phyloP scores from a whole-genome alignment of 2,113 vertebrate genomes.

The Lanius collurio region DNA sequence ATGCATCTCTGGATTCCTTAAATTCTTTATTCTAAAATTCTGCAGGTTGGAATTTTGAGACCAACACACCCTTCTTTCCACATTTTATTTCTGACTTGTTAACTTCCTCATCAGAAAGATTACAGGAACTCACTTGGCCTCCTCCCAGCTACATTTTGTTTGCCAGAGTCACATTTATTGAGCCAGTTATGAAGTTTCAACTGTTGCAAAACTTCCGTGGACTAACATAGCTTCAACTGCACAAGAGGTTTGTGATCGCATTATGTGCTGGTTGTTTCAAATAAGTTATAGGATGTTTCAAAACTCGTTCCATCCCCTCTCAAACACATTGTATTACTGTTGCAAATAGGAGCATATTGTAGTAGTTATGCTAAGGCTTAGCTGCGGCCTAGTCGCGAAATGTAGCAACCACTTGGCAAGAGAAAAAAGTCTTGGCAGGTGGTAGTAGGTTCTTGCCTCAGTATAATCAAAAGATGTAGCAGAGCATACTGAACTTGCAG shows the following conservation, averaged over 20 bases:
- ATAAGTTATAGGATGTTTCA: background rate
- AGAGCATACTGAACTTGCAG: too few relatives aligned
- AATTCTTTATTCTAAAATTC: background rate
- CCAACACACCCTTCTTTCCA: background rate
- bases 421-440: too few relatives aligned
- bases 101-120: background rate
- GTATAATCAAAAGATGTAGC: too few relatives aligned
- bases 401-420: too few relatives aligned
- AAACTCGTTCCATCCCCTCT: background rate
- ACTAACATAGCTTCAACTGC: background rate
- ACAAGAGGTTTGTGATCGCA: background rate
- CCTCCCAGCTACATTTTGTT: background rate
- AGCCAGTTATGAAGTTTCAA: background rate
- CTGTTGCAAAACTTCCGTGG: rapidly evolving
- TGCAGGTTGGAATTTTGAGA: background rate
- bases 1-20: background rate
- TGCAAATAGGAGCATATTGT: too few relatives aligned
- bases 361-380: too few relatives aligned
- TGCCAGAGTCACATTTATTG: background rate
- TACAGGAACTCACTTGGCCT: background rate
- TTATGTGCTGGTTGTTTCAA: background rate
- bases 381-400: too few relatives aligned
- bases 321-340: background rate
- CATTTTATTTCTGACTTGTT: background rate
- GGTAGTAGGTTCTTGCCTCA: too few relatives aligned